These are phyloP conservation scores for Halocynthia aurantium DNA, from an alignment of 23 tunicate genomes.

Conservation along the genomic window DNA sequence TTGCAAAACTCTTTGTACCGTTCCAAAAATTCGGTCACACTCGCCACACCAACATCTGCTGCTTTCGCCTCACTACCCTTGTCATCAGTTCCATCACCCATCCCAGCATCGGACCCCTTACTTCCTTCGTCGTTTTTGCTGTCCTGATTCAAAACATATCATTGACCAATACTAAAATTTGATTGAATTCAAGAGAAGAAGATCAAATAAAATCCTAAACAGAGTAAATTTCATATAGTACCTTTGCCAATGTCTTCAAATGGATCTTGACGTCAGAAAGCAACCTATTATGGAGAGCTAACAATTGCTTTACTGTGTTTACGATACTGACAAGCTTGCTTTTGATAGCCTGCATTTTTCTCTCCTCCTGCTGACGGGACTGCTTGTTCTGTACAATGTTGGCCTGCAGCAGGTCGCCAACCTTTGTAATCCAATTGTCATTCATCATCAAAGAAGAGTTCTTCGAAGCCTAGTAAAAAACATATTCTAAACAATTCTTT, in stretches of 20 bases:
- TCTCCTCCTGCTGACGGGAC: conserved; percentile 77
- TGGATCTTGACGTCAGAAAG: conserved; percentile 80
- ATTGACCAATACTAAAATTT: neutral
- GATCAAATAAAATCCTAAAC: neutral
- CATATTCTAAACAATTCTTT: too few relatives aligned
- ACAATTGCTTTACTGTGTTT: conserved; percentile 59
- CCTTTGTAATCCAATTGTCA: conserved; percentile 70
- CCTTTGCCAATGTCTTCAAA: conserved; percentile 92
- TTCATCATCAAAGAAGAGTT: neutral
- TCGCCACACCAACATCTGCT: conserved; percentile 24
- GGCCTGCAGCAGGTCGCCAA: conserved; percentile 50
- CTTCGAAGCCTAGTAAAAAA: too few relatives aligned
- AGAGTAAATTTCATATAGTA: neutral
- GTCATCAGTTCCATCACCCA: conserved; percentile 1
- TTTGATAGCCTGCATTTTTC: conserved; percentile 65
- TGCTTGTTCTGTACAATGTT: conserved; percentile 36
- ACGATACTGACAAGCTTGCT: conserved; percentile 56
- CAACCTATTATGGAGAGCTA: conserved; percentile 58
- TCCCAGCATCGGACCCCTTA: too few relatives aligned
- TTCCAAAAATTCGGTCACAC: conserved; percentile 66
- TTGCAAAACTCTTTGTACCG: conserved; percentile 63
- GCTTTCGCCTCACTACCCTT: neutral
- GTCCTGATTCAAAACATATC: too few relatives aligned
- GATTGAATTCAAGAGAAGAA: neutral
- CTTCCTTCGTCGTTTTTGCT: too few relatives aligned